Evolutionary conservation across 2,888 invertebrate species (phyloP), one percentile per base, ranked within the genome.

Genomic region (Drosophila mettleri): DNA sequence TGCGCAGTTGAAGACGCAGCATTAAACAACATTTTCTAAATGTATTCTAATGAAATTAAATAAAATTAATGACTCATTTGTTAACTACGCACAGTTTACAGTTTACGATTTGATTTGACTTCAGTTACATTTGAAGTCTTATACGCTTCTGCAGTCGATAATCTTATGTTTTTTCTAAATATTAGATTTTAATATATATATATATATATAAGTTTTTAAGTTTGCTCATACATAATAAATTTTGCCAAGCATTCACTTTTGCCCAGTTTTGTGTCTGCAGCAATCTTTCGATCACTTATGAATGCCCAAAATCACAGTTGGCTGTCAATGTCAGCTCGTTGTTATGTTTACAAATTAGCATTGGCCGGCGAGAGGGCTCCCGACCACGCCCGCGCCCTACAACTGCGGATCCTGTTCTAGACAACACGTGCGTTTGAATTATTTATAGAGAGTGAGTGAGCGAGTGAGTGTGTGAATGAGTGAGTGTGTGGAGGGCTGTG

Each of bases 331-430:
- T 69, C 79, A 69, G 53, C 14, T 31, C 60, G 57, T 59, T 83
- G 76, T 85, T 77, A 49, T 74, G 79, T 41, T 75, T 87, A 69
- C 34, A 77, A 87, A 88, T 87, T 87, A 87, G 77, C 78, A 87
- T 55, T 55, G 63, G 55, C 45, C 16, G 53, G 24, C 33, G 43
- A 36, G 48, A 29, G 43, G 16, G 33, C 41, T 9, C 22, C 39
- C 53, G 48, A 18, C 33, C 18, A n/a, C 39, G 49, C 20, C 14
- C 9, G 8, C 9, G 31, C 10, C 49, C 12, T 18, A 43, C 53
- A 68, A 61, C 43, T 49, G 34, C 62, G 80, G 74, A 82, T 86
- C 84, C 82, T 82, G 84, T 84, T 82, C 74, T 74, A 65, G 80
- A 69, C 74, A 75, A 69, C 34, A 72, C 67, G 63, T 84, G 69